Base-by-base conservation (phyloP, 2,797 vertebrate genomes). In the Onychomys leucogaster region DNA sequence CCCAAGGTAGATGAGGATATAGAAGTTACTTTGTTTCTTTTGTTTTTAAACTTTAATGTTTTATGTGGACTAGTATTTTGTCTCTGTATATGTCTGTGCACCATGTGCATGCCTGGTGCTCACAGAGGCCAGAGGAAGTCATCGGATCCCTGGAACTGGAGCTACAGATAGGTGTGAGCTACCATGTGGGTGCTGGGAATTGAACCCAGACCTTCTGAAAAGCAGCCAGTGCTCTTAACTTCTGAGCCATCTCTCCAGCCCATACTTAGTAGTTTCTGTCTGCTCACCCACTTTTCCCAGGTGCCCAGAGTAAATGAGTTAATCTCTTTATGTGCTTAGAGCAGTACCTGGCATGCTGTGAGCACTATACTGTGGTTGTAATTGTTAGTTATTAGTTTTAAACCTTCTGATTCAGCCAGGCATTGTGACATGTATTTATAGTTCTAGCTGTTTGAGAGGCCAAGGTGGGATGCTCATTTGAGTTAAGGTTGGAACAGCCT, bases 321-420 rank as follows among this genome's bases (percentile, higher is more conserved):
- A 43, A 80, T 83, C 29, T 80, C 6, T 4, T 3, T 90, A 57
- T 89, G 41, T 78, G 59, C n/a, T 93, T 63, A 86, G 34, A 91
- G 55, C 19, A 91, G 61, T 89, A 73, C 6, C 14, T 82, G 61
- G 71, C 69, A 89, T 23, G 29, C 29, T 65, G 43, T 94, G 84
- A 88, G 77, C 52, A 78, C 41, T 43, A 61, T 6, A 49, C 75
- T 71, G 37, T 84, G 63, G 14, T 8, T 94, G 9, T 78, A 85
- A 55, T 83, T 96, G 55, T 96, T 57, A 90, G 7, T 96, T 76
- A 84, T 61, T 67, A 92, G 14, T 88, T 29, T 90, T 96, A 89
- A 90, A 81, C n/a, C 37, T 92, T n/a, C 7, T 94, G 37, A 80
- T 92, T 88, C 29, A 86, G 27, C 73, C 37, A 19, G 82, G 19